These are phyloP conservation scores for Gymnogyps californianus DNA, from an alignment of 2,113 vertebrate genomes.

Conservation along the genomic window DNA sequence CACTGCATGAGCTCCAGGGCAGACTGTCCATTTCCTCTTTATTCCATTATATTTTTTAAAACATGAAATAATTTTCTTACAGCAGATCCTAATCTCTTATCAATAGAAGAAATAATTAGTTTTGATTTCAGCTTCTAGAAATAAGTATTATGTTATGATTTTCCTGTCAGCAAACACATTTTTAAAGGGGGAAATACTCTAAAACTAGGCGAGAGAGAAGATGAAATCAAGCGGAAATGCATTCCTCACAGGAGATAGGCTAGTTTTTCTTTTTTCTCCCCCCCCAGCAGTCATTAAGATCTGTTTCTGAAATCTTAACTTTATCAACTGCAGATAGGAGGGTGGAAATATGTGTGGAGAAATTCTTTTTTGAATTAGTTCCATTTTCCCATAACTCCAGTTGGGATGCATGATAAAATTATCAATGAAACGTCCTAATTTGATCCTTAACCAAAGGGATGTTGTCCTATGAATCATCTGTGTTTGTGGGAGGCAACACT, in stretches of 20 bases:
- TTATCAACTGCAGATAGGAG: slow-evolving; percentile 36
- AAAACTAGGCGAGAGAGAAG: slow-evolving; percentile 14
- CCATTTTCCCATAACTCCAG: slow-evolving; percentile 61
- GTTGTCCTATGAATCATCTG: slow-evolving; percentile 73
- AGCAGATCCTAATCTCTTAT: slow-evolving; percentile 23
- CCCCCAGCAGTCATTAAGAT: slow-evolving; percentile 18
- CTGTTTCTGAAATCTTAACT: slow-evolving; percentile 54
- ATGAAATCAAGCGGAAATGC: slow-evolving; percentile 32
- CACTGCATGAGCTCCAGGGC: not conserved
- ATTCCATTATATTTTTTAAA: not conserved
- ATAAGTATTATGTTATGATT: slow-evolving; percentile 22
- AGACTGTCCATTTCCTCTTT: not conserved
- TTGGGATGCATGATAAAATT: slow-evolving; percentile 73
- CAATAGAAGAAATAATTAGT: not conserved
- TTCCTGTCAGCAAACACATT: slow-evolving; percentile 44
- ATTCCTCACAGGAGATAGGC: not conserved
- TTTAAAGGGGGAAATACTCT: slow-evolving; percentile 10
- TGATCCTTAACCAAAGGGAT: slow-evolving; percentile 73
- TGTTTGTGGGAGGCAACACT: slow-evolving; percentile 73
- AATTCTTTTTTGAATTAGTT: slow-evolving; percentile 56
- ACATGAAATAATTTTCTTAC: not conserved
- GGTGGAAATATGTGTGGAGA: slow-evolving; percentile 41
- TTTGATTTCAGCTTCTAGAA: slow-evolving; percentile 28
- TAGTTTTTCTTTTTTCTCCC: not conserved
- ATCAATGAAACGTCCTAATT: slow-evolving; percentile 77